Evolutionary conservation across 2,797 vertebrate species (phyloP).

Genomic region (Margarornis squamiger): DNA sequence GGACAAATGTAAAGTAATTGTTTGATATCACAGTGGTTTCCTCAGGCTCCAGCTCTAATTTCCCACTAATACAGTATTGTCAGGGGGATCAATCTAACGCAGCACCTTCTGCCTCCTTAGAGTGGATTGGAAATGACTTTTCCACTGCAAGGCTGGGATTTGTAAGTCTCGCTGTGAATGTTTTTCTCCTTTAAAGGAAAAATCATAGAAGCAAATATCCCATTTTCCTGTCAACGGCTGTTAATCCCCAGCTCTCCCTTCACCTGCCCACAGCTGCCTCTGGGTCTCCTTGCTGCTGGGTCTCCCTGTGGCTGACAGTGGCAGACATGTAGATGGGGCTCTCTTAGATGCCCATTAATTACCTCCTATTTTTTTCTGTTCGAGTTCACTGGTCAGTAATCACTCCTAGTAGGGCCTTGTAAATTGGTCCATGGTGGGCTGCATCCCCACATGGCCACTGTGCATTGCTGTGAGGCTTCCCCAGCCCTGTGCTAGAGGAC

Average conservation of each 20-base stretch:
- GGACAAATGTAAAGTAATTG: slow-evolving; percentile 62
- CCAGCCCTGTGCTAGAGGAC: neutral
- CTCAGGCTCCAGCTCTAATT: slow-evolving; percentile 52
- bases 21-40: slow-evolving; percentile 47
- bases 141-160: slow-evolving; percentile 16
- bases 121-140: slow-evolving; percentile 54
- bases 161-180: neutral
- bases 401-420: neutral
- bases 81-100: slow-evolving; percentile 45
- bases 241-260: neutral
- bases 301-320: neutral
- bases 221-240: neutral
- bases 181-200: slow-evolving; percentile 47
- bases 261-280: neutral
- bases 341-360: neutral
- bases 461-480: rapidly evolving
- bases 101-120: slow-evolving; percentile 50
- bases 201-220: slow-evolving; percentile 19
- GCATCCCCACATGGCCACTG: rapidly evolving
- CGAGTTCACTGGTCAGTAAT: neutral
- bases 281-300: neutral
- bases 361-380: neutral
- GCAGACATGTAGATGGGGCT: neutral
- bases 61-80: slow-evolving; percentile 43
- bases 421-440: rapidly evolving